A percentile compares a stretch with the other conserved stretches of the same genome.
Conservation (phyloP, 1,140 invertebrate genomes). For the Agrypnia vestita region DNA sequence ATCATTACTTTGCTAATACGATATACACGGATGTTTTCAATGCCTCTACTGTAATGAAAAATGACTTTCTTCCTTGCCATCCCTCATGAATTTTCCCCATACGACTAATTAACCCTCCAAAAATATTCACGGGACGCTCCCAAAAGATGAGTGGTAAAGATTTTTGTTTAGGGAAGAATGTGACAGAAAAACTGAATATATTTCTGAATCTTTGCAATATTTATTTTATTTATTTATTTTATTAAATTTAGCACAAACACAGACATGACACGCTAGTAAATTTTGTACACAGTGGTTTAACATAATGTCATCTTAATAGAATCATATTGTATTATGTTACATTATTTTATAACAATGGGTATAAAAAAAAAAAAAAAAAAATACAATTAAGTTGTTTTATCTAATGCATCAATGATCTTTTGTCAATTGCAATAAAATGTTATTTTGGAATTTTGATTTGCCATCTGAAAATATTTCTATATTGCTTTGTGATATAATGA, state of each 20-base stretch:
- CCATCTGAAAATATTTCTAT: too few relatives aligned
- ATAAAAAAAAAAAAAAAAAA: too few relatives aligned
- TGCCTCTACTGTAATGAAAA: neutral
- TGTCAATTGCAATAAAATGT: too few relatives aligned
- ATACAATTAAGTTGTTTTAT: neutral
- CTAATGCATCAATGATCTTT: neutral
- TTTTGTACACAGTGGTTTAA: too few relatives aligned
- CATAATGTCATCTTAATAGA: too few relatives aligned
- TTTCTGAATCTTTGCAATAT: neutral
- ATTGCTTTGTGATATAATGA: too few relatives aligned
- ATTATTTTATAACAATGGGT: too few relatives aligned
- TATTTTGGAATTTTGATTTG: too few relatives aligned
- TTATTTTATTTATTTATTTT: neutral
- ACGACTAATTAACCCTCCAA: conserved; percentile 42
- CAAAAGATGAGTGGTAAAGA: conserved; percentile 8
- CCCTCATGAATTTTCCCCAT: neutral
- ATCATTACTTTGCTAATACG: too few relatives aligned
- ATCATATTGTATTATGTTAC: too few relatives aligned
- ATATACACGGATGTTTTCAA: neutral
- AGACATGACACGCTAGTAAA: too few relatives aligned
- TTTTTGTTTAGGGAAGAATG: neutral
- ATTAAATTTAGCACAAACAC: too few relatives aligned
- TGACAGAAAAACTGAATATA: neutral
- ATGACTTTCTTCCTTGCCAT: neutral
- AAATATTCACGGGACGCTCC: conserved; percentile 37